Conservation (phyloP, 2,888 invertebrate genomes). For the Conchocele bisecta region DNA sequence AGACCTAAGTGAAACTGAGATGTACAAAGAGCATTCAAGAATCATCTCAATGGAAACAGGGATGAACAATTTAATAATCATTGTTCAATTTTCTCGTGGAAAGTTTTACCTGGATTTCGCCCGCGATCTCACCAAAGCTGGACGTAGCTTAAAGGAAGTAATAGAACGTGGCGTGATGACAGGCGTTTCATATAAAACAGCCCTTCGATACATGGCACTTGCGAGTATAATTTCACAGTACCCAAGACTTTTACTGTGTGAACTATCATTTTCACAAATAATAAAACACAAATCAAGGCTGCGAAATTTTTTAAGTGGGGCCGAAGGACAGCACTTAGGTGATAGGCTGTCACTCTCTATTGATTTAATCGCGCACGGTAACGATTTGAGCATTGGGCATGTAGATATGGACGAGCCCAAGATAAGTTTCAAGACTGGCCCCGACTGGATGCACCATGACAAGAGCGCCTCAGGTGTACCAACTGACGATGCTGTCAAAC, state of each 20-base stretch:
- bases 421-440: constrained; percentile 2
- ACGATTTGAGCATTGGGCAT: neutral
- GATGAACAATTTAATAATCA: constrained; percentile 1
- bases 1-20: no score
- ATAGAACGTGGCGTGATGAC: neutral
- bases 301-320: neutral
- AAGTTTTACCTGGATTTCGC: neutral
- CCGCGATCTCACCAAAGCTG: neutral
- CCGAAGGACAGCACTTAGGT: neutral
- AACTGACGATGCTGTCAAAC: neutral
- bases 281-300: constrained; percentile 1
- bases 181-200: constrained; percentile 6
- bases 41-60: no score
- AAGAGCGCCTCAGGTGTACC: neutral
- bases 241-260: neutral
- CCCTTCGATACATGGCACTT: constrained; percentile 2
- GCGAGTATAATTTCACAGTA: constrained; percentile 4
- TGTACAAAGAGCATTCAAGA: no score
- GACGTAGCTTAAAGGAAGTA: neutral
- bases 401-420: constrained; percentile 2
- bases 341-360: neutral
- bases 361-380: constrained; percentile 1
- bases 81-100: constrained; percentile 1
- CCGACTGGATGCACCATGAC: constrained; percentile 1
- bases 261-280: constrained; percentile 2